These are phyloP conservation scores for Camponotus vicinus DNA, from an alignment of 1,140 invertebrate species.

Conservation along the genomic window DNA sequence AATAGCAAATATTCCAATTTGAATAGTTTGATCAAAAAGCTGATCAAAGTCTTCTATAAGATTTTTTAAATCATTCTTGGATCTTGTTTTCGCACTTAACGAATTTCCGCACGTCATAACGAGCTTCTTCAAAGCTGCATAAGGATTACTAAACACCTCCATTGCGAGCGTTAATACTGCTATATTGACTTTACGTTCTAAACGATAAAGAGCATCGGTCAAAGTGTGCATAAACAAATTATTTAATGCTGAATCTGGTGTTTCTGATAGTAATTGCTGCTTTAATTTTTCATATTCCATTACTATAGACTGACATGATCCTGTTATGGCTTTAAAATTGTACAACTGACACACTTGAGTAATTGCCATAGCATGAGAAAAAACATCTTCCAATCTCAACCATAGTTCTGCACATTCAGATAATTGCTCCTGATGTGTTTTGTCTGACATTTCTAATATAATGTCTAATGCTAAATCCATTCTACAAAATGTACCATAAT, in stretches of 20 bases:
- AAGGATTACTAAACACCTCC: slow-evolving; percentile 84
- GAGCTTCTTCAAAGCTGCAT: slow-evolving; percentile 80
- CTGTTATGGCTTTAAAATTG: slow-evolving; percentile 84
- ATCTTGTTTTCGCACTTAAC: slow-evolving; percentile 77
- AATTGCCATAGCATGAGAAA: slow-evolving; percentile 84
- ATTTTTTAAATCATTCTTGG: slow-evolving; percentile 79
- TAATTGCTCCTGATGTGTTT: slow-evolving; percentile 73
- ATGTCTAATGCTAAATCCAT: slow-evolving; percentile 83
- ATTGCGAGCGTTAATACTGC: slow-evolving; percentile 83
- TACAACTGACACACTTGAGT: slow-evolving; percentile 83
- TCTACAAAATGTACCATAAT: slow-evolving; percentile 69
- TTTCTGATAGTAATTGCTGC: slow-evolving; percentile 76
- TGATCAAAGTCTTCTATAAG: slow-evolving; percentile 88
- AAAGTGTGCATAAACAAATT: slow-evolving; percentile 83
- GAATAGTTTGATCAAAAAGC: slow-evolving; percentile 88
- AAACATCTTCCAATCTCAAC: slow-evolving; percentile 82
- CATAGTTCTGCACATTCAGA: slow-evolving; percentile 79
- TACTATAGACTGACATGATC: slow-evolving; percentile 82
- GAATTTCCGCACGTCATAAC: slow-evolving; percentile 82
- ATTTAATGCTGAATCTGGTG: slow-evolving; percentile 79
- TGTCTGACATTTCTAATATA: slow-evolving; percentile 77
- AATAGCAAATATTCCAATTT: slow-evolving; percentile 90
- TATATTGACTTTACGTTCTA: slow-evolving; percentile 84
- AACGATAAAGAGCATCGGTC: slow-evolving; percentile 81
- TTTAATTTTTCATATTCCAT: slow-evolving; percentile 84